Evolutionary conservation across 2,797 vertebrate species (phyloP).

Genomic region (Lepilemur ruficaudatus): DNA sequence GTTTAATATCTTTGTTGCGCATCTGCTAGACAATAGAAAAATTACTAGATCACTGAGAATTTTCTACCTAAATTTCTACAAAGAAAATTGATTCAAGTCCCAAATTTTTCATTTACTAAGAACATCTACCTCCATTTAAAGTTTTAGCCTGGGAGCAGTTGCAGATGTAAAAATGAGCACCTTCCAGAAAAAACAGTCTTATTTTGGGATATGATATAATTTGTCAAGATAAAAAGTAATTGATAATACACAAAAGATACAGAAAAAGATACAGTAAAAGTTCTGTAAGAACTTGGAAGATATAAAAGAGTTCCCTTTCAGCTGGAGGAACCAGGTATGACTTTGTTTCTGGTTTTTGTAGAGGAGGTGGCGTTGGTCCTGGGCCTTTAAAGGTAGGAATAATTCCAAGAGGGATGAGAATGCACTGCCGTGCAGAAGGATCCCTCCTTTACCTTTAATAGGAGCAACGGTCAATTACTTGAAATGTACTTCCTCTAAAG

Average conservation of each 20-base stretch:
- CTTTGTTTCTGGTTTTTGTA: background rate
- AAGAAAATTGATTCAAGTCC: background rate
- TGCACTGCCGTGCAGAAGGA: background rate
- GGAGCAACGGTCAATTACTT: background rate
- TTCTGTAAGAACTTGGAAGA: background rate
- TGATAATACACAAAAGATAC: background rate
- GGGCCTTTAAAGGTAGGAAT: background rate
- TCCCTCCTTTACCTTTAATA: background rate
- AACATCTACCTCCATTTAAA: slow-evolving; percentile 3
- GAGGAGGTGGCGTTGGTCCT: background rate
- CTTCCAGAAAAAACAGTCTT: slow-evolving; percentile 22
- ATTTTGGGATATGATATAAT: background rate
- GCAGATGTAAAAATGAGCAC: background rate
- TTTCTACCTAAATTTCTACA: slow-evolving; percentile 5
- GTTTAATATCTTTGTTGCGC: background rate
- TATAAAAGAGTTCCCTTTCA: background rate
- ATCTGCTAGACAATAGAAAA: background rate
- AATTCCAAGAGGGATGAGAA: background rate
- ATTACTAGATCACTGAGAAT: background rate
- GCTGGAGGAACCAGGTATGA: background rate
- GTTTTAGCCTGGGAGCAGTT: background rate
- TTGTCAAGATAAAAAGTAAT: slow-evolving; percentile 28
- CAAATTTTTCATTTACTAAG: slow-evolving; percentile 21
- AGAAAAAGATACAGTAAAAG: slow-evolving; percentile 14
- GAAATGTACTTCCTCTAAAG: background rate